Evolutionary conservation across 1,140 invertebrate genomes (phyloP), one percentile per base, ranked within the genome.

Genomic region (Euura saliciscinereae): DNA sequence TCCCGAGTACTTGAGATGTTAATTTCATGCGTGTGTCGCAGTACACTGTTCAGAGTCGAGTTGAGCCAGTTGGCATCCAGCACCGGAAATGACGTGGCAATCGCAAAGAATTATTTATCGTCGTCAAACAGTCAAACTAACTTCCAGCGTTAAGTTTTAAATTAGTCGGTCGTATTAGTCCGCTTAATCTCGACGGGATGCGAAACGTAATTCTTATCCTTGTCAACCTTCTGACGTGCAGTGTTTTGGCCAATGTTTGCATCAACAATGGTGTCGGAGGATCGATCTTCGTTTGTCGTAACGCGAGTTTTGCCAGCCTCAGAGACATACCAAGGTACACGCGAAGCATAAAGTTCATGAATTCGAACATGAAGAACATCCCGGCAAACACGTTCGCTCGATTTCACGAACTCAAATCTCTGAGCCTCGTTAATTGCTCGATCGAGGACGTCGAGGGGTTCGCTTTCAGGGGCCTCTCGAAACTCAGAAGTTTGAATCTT

Each of bases 21-120:
- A 59, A 59, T 59, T 59, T 3, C 10, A 59, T 59, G 51, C 51
- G 51, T 59, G 51, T 59, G 51, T 8, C 51, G 51, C 13, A 59
- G 51, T 59, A 6, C 13, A 3, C 10, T 59, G 51, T 6, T 8
- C 10, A n/a, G 51, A 59, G 51, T 8, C 13, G 51, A 59, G 8
- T 11, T n/a, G 6, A 59, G 51, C 51, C 51, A 59, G 13, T 59
- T 59, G 51, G 51, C 13, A 59, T n/a, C 51, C 51, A 59, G 51
- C 51, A 59, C 51, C 51, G 51, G 51, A 59, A 59, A 59, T 59
- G 51, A 59, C 51, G 51, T n/a, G 51, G 51, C 51, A 59, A 59
- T 59, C 51, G 51, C 51, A n/a, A 4, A 59, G 51, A 59, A 59
- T 59, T 59, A 59, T 59, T 59, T 59, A 59, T 59, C 51, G 13